Evolutionary conservation across 2,113 vertebrate species (phyloP).

Genomic region (Mungos mungo): DNA sequence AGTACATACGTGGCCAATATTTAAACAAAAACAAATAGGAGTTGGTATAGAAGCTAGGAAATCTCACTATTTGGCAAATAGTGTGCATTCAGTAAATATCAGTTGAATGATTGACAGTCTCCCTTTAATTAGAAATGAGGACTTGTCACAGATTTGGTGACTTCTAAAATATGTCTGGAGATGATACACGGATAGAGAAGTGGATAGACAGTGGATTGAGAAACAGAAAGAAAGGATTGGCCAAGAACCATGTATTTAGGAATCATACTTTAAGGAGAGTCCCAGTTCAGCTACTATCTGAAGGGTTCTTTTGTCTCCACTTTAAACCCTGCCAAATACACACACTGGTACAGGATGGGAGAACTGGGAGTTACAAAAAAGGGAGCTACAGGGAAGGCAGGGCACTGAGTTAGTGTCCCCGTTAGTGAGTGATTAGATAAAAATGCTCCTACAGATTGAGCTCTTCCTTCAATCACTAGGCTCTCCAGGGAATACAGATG

Average conservation of each 20-base stretch:
- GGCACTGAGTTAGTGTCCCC: neutral
- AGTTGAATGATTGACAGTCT: neutral
- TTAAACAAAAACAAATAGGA: conserved; percentile 34
- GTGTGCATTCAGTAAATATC: neutral
- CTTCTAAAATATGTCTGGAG: neutral
- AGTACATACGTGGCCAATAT: neutral
- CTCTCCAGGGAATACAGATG: too few species aligned
- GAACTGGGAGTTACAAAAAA: neutral
- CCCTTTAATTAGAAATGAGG: neutral
- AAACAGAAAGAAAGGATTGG: neutral
- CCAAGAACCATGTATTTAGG: neutral
- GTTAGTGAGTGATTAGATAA: neutral
- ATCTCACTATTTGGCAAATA: neutral
- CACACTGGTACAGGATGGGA: neutral
- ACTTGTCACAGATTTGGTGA: neutral
- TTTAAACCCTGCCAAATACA: neutral
- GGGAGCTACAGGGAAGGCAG: neutral
- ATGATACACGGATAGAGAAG: neutral
- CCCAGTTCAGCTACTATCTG: neutral
- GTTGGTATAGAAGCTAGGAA: conserved; percentile 1
- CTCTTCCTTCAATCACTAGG: neutral
- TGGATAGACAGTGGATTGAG: neutral
- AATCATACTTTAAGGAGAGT: neutral
- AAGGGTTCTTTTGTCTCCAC: neutral
- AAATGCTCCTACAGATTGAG: neutral